A percentile compares a stretch with the other conserved stretches of the same genome.
Conservation (phyloP, 2,888 invertebrate species). For the Epinotia bilunana region DNA sequence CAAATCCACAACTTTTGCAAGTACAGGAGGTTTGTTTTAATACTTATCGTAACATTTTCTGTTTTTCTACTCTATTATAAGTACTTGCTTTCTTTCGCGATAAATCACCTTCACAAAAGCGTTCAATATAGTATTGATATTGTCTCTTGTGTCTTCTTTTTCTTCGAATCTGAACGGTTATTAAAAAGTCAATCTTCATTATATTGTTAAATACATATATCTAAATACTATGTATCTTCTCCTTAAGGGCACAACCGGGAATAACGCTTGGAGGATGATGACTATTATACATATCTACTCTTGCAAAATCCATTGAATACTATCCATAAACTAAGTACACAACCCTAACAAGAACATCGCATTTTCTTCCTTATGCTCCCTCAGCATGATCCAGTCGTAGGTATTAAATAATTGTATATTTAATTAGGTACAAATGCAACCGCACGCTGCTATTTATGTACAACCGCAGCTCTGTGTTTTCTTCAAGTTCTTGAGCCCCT, state of each 20-base stretch:
- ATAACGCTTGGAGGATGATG: too few species aligned
- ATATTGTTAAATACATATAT: too few species aligned
- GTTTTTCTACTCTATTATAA: neutral
- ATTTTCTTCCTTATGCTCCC: neutral
- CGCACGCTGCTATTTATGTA: neutral
- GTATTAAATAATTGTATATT: neutral
- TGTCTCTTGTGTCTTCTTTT: neutral
- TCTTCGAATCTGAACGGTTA: neutral
- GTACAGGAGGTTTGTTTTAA: neutral
- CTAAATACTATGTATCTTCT: too few species aligned
- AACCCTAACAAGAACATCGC: neutral
- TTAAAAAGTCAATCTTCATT: neutral
- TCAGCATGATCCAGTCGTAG: neutral
- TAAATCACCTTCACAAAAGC: too few species aligned
- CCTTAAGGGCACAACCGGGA: too few species aligned
- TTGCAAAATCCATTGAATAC: too few species aligned
- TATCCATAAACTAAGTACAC: too few species aligned
- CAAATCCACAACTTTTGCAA: neutral
- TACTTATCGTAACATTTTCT: neutral
- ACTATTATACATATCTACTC: too few species aligned
- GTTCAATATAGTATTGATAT: too few species aligned
- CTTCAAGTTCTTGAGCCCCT: slow-evolving; percentile 20
- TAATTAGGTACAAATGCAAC: slow-evolving; percentile 16
- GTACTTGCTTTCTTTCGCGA: too few species aligned
- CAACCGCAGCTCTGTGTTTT: slow-evolving; percentile 23